These are phyloP conservation scores for Coendou prehensilis DNA, from an alignment of 2,797 vertebrate species.

Conservation along the genomic window DNA sequence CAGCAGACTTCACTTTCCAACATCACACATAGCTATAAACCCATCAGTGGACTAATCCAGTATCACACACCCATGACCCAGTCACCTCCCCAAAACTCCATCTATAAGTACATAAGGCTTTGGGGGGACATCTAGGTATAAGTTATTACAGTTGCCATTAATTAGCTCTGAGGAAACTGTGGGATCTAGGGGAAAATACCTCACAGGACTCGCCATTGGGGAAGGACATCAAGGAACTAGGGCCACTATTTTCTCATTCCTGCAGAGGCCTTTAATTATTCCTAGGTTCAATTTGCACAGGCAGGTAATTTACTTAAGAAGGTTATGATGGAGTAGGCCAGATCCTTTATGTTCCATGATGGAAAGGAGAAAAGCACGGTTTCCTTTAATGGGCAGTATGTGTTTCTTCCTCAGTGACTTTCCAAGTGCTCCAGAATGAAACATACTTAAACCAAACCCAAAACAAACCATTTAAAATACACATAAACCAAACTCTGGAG, in stretches of 20 bases:
- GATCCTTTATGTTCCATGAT: neutral
- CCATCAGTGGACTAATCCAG: neutral
- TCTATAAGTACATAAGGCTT: neutral
- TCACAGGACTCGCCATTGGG: neutral
- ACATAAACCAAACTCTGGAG: constrained; percentile 9
- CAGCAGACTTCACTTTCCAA: neutral
- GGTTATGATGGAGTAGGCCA: neutral
- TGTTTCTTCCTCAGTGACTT: constrained; percentile 25
- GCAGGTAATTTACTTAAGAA: neutral
- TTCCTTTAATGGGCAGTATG: neutral
- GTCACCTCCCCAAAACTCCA: neutral
- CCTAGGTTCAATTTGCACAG: neutral
- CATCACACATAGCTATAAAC: neutral
- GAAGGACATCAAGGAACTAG: neutral
- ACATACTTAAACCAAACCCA: neutral
- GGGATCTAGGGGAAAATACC: neutral
- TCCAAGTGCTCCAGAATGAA: constrained; percentile 39
- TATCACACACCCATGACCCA: neutral
- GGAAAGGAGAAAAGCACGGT: constrained; percentile 27
- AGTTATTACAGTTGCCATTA: neutral
- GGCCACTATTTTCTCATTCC: neutral
- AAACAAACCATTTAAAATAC: constrained; percentile 54
- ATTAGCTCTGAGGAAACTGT: neutral
- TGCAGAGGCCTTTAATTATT: neutral
- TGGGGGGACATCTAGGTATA: neutral